These are phyloP conservation scores for Hypsopygia costalis DNA, from an alignment of 2,888 invertebrate genomes.

Conservation along the genomic window DNA sequence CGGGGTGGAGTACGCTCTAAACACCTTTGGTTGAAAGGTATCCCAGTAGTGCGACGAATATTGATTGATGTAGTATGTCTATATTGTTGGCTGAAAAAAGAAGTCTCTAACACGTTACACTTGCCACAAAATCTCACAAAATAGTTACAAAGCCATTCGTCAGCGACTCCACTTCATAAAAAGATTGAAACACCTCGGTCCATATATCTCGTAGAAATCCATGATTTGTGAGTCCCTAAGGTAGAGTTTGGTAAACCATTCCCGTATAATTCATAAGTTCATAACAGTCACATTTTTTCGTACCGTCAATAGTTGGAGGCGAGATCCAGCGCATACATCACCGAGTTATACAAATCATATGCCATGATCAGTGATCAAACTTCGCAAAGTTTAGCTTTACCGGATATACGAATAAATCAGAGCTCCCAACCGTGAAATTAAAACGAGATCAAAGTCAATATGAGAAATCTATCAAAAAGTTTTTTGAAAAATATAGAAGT, in stretches of 20 bases:
- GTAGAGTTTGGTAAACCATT: slow-evolving; percentile 35
- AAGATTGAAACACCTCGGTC: slow-evolving; percentile 3
- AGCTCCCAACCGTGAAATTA: slow-evolving; percentile 52
- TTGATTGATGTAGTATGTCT: too few species aligned
- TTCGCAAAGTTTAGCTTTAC: slow-evolving; percentile 57
- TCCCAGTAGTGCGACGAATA: too few species aligned
- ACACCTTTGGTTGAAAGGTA: too few species aligned
- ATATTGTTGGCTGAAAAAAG: too few species aligned
- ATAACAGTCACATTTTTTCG: slow-evolving; percentile 42
- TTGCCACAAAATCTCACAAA: too few species aligned
- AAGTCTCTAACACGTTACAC: too few species aligned
- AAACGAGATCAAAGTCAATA: slow-evolving; percentile 43
- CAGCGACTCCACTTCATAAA: too few species aligned
- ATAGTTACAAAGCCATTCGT: too few species aligned
- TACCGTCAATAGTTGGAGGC: slow-evolving; percentile 24
- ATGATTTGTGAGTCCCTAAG: slow-evolving; percentile 16
- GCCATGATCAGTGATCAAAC: slow-evolving; percentile 57
- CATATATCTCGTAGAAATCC: slow-evolving; percentile 14
- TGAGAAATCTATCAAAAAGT: slow-evolving; percentile 38
- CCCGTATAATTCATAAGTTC: slow-evolving; percentile 31
- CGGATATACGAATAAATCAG: slow-evolving; percentile 56
- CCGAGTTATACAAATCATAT: slow-evolving; percentile 49
- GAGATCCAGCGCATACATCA: slow-evolving; percentile 43
- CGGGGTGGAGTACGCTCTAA: too few species aligned
- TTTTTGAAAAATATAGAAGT: slow-evolving; percentile 11